These are phyloP conservation scores for Labia minor DNA, from an alignment of 2,888 invertebrate genomes.

Conservation along the genomic window DNA sequence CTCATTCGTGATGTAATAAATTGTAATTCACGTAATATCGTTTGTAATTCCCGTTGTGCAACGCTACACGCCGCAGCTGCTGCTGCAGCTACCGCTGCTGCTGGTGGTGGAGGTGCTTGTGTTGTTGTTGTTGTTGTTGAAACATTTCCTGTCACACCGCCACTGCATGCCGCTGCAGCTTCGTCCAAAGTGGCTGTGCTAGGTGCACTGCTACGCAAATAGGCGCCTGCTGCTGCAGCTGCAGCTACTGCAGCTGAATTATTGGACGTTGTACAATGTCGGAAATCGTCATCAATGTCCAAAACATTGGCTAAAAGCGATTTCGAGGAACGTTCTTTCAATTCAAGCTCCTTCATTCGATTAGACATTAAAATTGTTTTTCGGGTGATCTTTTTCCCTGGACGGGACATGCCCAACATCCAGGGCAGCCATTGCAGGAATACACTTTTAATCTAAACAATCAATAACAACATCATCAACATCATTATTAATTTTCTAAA, in stretches of 20 bases:
- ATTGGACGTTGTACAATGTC: conserved; percentile 41
- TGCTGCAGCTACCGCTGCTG: conserved; percentile 64
- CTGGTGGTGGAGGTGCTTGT: conserved; percentile 41
- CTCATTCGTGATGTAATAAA: conserved; percentile 91
- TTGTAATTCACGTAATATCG: conserved; percentile 84
- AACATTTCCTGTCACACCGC: conserved; percentile 34
- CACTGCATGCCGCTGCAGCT: conserved; percentile 32
- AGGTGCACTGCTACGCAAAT: conserved; percentile 34
- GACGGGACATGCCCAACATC: conserved; percentile 90
- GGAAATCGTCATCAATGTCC: conserved; percentile 91
- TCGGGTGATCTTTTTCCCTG: conserved; percentile 85
- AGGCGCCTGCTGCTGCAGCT: conserved; percentile 13
- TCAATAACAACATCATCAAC: not conserved
- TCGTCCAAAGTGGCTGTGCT: conserved; percentile 37
- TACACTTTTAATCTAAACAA: conserved; percentile 73
- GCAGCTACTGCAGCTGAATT: conserved; percentile 29
- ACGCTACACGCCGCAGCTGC: conserved; percentile 33
- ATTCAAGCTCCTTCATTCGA: conserved; percentile 82
- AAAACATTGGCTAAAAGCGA: conserved; percentile 88
- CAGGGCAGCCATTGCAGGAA: conserved; percentile 97
- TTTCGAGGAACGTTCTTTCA: conserved; percentile 88
- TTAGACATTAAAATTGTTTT: conserved; percentile 83
- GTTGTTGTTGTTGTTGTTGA: conserved; percentile 49
- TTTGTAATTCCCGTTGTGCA: conserved; percentile 75
- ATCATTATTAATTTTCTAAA: not conserved